Base-by-base conservation (phyloP, 2,113 vertebrate species). In the Tragelaphus buxtoni region DNA sequence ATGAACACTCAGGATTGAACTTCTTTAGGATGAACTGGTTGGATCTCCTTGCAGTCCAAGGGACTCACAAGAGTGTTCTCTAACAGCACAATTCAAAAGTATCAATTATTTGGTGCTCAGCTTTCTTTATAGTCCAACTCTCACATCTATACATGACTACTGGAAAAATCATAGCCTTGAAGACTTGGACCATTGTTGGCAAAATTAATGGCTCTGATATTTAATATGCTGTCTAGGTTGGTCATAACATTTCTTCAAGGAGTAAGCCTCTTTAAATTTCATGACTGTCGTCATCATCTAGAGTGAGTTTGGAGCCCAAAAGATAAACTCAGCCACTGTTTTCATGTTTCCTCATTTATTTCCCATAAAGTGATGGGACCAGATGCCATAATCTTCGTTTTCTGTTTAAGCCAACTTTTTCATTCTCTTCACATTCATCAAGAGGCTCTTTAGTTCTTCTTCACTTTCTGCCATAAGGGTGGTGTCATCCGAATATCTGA, bases 121-220 rank as follows among this genome's bases (percentile, higher is more conserved):
- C 3, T n/a, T 63, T 63, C 14, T n/a, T 63, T 17, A 63, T n/a
- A n/a, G 30, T 63, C 30, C 14, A n/a, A n/a, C 30, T 63, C 30
- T 63, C 12, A n/a, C 1, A 32, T 17, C 30, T 16, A n/a, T 63
- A 63, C 14, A n/a, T n/a, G 30, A 63, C 30, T 63, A 17, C 14
- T n/a, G 30, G 61, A n/a, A 63, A 63, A n/a, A 63, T 30, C 30
- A 63, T 63, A n/a, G 30, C 61, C 61, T 63, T 63, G 30, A 17
- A 32, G 30, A 63, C 14, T n/a, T 1, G 0, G 61, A n/a, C 14
- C 3, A 0, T n/a, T n/a, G 7, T n/a, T 63, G 61, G 30, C 7
- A 63, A 63, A 63, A 16, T 63, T 63, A 63, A 63, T 63, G 30
- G 30, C 7, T 63, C 61, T 63, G 14, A 8, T 63, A 32, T 63